Evolutionary conservation across 2,113 vertebrate genomes (phyloP).

Genomic region (Bufo gargarizans): DNA sequence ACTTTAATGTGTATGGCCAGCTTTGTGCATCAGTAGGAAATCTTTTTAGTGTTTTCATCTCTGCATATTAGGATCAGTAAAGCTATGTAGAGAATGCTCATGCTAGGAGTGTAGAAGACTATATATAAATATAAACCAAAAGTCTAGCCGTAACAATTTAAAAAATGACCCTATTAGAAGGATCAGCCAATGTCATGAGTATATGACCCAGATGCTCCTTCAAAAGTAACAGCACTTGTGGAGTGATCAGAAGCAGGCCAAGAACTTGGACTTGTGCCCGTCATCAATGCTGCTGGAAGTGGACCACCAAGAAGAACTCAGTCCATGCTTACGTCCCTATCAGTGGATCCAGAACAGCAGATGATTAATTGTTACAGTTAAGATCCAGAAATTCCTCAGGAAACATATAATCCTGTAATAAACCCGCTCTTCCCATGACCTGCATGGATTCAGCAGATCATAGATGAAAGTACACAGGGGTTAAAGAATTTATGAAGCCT

Average conservation of each 20-base stretch:
- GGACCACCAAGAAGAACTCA: background rate
- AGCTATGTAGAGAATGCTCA: background rate
- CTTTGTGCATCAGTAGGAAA: background rate
- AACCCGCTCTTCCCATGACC: constrained; percentile 16
- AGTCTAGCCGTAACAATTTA: background rate
- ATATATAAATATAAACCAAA: background rate
- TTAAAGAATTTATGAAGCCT: constrained; percentile 50
- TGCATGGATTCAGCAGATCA: background rate
- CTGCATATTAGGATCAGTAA: background rate
- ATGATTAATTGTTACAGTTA: background rate
- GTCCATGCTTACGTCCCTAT: background rate
- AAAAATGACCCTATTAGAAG: background rate
- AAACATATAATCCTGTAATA: constrained; percentile 23
- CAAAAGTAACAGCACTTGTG: background rate
- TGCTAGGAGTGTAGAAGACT: background rate
- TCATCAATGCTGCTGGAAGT: constrained; percentile 6
- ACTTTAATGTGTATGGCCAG: too few relatives aligned
- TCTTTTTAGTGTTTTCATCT: background rate
- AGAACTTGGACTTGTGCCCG: background rate
- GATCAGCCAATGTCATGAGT: background rate
- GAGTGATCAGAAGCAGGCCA: constrained; percentile 18
- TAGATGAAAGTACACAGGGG: constrained; percentile 62
- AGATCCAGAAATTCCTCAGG: constrained; percentile 15
- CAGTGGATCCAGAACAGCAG: background rate
- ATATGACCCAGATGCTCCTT: constrained; percentile 5